Conservation (phyloP, 2,888 invertebrate genomes). For the Pandemis cinnamomeana region DNA sequence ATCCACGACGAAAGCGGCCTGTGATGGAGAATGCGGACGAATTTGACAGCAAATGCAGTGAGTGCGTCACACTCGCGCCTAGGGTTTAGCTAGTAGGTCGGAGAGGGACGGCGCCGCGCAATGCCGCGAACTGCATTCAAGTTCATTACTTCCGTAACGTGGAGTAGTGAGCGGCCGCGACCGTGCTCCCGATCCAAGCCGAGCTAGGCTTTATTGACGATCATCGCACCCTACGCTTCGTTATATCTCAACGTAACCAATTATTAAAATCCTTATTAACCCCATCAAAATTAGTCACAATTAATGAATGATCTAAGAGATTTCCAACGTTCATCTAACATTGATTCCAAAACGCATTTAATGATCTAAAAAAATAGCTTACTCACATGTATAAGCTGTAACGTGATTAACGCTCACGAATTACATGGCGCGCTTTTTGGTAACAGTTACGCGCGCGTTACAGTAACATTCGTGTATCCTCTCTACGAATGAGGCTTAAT, state of each 20-base stretch:
- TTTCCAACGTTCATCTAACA: not conserved
- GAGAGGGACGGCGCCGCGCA: slow-evolving; percentile 75
- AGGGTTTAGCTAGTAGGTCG: slow-evolving; percentile 64
- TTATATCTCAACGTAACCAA: slow-evolving; percentile 30
- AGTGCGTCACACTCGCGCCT: slow-evolving; percentile 80
- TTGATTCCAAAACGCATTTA: not conserved
- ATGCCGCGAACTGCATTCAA: slow-evolving; percentile 80
- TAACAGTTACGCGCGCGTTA: not conserved
- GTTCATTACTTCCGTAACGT: slow-evolving; percentile 83
- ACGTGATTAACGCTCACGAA: not conserved
- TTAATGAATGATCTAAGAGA: not conserved
- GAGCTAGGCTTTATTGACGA: slow-evolving; percentile 53
- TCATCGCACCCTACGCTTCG: slow-evolving; percentile 43
- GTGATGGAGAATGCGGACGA: slow-evolving; percentile 83
- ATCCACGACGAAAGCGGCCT: slow-evolving; percentile 83
- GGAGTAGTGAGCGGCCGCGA: slow-evolving; percentile 69
- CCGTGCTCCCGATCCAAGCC: slow-evolving; percentile 71
- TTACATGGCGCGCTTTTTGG: not conserved
- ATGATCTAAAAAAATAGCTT: not conserved
- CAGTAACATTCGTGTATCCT: not conserved
- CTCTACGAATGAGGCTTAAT: not conserved
- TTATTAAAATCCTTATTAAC: not conserved
- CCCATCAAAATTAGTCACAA: not conserved
- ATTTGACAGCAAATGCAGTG: slow-evolving; percentile 82
- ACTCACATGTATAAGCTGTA: not conserved